A percentile compares a stretch with the other conserved stretches of the same genome.
These are phyloP conservation scores for Prinia subflava DNA, from an alignment of 2,113 vertebrate genomes.

Conservation along the genomic window DNA sequence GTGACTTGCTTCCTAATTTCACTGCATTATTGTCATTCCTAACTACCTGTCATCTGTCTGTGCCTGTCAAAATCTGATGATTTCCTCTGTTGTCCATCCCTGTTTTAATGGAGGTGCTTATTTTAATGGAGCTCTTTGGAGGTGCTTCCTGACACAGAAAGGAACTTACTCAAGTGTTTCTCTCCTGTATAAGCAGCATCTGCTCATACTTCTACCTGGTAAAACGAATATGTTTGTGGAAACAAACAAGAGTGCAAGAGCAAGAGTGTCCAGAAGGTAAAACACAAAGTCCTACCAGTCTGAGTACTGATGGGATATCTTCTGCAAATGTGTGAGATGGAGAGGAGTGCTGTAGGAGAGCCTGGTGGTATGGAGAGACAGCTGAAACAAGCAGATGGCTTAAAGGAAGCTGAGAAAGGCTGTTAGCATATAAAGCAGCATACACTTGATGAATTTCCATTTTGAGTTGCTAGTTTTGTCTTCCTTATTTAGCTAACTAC, in stretches of 20 bases:
- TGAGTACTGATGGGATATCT: not conserved
- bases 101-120: not conserved
- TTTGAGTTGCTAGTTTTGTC: conserved; percentile 36
- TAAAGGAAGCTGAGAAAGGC: conserved; percentile 52
- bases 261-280: not conserved
- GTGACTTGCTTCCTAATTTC: not conserved
- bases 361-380: not conserved
- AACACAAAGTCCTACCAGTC: not conserved
- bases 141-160: not conserved
- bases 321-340: not conserved
- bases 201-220: not conserved
- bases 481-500: conserved; percentile 36
- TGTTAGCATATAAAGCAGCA: conserved; percentile 40
- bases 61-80: not conserved
- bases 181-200: not conserved
- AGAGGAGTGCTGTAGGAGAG: not conserved
- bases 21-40: not conserved
- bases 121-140: not conserved
- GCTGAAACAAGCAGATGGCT: conserved; percentile 61
- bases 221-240: not conserved
- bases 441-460: conserved; percentile 34
- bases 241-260: no score
- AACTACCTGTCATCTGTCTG: not conserved
- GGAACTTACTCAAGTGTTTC: not conserved
- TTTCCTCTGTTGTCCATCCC: not conserved